Evolutionary conservation across 1,140 invertebrate species (phyloP).

Genomic region (Gonioctena quinquepunctata): DNA sequence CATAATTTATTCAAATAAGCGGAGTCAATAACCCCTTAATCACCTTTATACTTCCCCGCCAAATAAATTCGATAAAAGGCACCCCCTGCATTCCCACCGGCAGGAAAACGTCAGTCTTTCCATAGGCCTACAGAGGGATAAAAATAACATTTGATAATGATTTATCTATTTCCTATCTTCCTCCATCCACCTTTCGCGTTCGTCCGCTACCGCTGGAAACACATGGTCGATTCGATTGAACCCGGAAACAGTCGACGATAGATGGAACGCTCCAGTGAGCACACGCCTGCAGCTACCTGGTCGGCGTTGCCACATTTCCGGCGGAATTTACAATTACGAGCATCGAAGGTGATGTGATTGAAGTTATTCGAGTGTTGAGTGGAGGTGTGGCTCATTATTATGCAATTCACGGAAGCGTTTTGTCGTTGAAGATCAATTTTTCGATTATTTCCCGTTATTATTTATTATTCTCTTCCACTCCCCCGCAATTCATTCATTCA

Average conservation of each 20-base stretch:
- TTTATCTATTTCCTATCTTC: conserved; percentile 22
- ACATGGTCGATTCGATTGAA: conserved; percentile 21
- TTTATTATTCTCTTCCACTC: no score
- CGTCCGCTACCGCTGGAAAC: background rate
- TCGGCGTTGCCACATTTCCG: conserved; percentile 9
- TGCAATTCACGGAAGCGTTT: no score
- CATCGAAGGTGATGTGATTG: background rate
- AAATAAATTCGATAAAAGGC: background rate
- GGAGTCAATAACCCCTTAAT: background rate
- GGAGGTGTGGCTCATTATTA: no score
- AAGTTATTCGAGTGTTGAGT: no score
- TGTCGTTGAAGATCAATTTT: no score
- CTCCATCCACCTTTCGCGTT: background rate
- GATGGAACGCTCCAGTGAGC: conserved; percentile 16
- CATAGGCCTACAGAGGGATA: background rate
- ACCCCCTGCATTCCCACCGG: background rate
- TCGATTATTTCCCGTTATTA: no score
- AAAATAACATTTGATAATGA: conserved; percentile 15
- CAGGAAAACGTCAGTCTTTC: background rate
- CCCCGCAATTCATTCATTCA: no score
- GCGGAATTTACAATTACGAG: background rate
- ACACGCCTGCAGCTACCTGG: conserved; percentile 2
- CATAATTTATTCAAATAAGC: background rate
- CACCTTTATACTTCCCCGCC: background rate
- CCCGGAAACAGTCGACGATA: conserved; percentile 16